A percentile compares a stretch with the other conserved stretches of the same genome.
phyloP scores from a whole-genome alignment of 2,113 vertebrate species.

The Gambusia affinis region DNA sequence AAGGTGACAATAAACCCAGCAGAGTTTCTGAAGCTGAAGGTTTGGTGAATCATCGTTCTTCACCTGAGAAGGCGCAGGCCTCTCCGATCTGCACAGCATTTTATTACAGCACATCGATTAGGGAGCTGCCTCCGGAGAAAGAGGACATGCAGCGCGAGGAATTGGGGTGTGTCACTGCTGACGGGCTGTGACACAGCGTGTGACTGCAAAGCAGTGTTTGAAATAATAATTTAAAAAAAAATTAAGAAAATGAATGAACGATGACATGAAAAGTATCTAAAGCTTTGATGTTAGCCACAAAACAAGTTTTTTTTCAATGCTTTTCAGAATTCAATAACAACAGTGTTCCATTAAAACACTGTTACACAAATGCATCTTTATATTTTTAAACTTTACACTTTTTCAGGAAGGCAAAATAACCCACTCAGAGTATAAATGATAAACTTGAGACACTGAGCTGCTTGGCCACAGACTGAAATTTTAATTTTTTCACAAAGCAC shows the following conservation, averaged over 20 bases:
- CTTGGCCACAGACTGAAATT: background rate
- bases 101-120: conserved; percentile 32
- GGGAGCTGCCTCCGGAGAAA: conserved; percentile 2
- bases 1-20: conserved; percentile 5
- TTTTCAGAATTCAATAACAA: background rate
- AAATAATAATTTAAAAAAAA: background rate
- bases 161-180: conserved; percentile 5
- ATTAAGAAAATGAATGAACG: background rate
- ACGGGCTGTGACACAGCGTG: conserved; percentile 13
- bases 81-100: conserved; percentile 21
- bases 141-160: background rate
- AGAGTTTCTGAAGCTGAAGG: conserved; percentile 47
- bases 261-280: background rate
- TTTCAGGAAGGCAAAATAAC: background rate
- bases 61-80: conserved; percentile 20
- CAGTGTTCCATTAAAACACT: background rate
- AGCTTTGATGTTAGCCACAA: conserved; percentile 10
- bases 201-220: background rate
- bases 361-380: background rate
- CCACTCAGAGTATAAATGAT: background rate
- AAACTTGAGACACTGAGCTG: conserved; percentile 2
- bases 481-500: background rate
- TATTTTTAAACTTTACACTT: conserved; percentile 4
- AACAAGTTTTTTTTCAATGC: conserved; percentile 19
- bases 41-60: conserved; percentile 22